Evolutionary conservation across 2,113 vertebrate species (phyloP), one percentile per base, ranked within the genome.

Genomic region (Lepus americanus): DNA sequence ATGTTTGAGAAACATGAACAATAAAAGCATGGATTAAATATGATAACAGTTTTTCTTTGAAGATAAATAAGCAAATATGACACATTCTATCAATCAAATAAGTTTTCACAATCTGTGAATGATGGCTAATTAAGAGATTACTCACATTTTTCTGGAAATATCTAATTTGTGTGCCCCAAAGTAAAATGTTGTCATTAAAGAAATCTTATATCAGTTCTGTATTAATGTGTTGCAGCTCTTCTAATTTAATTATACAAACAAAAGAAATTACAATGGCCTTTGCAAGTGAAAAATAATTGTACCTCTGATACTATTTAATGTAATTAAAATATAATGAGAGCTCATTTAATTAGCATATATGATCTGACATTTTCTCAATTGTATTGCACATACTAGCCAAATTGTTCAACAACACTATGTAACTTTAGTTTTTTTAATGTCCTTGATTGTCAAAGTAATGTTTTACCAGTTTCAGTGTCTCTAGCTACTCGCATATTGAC

Each of bases 231-330:
- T 81, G 87, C 0, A 92, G 14, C 44, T 81, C 51, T 96, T 79
- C 49, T 89, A 66, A 31, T 92, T 97, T 97, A 97, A 96, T 96
- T 96, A 94, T 33, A 92, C 19, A 92, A 95, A 73, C 84, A 63
- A 78, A 87, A 63, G 76, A 86, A 4, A 97, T 96, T 92, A 87
- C 33, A 96, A 13, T 44, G n/a, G 9, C 39, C 89, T 97, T 69
- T 96, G 78, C 94, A 95, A 96, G 89, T 91, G 66, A 95, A 95
- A 95, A 92, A 76, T 36, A 94, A 94, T 12, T 36, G 14, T 87
- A 4, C 22, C 92, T 90, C 36, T 95, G n/a, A 89, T 66, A 49
- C 0, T 87, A 67, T 79, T 87, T 63, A 39, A 16, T 82, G 12
- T 29, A 95, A 78, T 94, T 67, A 79, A 39, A 94, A 51, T n/a